Conservation (phyloP, 2,888 invertebrate genomes). For the Lepidocyrtinus sp. region DNA sequence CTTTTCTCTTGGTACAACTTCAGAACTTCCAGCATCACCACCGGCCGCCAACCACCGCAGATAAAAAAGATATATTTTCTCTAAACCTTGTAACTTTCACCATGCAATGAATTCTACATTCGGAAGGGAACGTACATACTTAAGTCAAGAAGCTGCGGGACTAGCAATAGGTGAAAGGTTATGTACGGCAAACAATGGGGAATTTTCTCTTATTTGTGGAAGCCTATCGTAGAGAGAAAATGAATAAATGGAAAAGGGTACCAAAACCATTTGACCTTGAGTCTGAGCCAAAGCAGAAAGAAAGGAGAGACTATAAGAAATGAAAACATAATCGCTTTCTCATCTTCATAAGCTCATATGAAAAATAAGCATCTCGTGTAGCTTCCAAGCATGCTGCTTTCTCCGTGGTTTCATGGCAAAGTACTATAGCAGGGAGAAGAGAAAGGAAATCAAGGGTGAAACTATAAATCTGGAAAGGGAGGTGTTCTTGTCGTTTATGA, state of each 20-base stretch:
- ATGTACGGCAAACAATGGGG: not conserved
- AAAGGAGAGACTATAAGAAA: too few species aligned
- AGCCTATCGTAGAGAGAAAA: not conserved
- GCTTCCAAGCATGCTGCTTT: not conserved
- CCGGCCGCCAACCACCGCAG: too few species aligned
- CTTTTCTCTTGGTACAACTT: too few species aligned
- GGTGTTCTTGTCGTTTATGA: conserved; percentile 7
- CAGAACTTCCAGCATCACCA: too few species aligned
- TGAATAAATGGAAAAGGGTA: not conserved
- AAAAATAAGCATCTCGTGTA: not conserved
- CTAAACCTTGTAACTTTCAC: too few species aligned
- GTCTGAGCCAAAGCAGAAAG: not conserved
- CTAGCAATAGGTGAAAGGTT: not conserved
- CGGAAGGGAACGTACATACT: not conserved
- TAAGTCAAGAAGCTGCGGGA: not conserved
- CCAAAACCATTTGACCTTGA: not conserved
- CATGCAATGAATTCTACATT: too few species aligned
- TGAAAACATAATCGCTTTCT: not conserved
- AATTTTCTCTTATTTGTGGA: not conserved
- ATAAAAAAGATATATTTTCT: too few species aligned
- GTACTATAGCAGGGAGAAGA: conserved; percentile 6
- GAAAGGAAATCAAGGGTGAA: conserved; percentile 36
- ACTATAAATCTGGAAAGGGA: conserved; percentile 30
- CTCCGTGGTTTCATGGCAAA: not conserved
- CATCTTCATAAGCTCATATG: not conserved